Evolutionary conservation across 2,113 vertebrate genomes (phyloP), one percentile per base, ranked within the genome.

Genomic region (Garra rufa): DNA sequence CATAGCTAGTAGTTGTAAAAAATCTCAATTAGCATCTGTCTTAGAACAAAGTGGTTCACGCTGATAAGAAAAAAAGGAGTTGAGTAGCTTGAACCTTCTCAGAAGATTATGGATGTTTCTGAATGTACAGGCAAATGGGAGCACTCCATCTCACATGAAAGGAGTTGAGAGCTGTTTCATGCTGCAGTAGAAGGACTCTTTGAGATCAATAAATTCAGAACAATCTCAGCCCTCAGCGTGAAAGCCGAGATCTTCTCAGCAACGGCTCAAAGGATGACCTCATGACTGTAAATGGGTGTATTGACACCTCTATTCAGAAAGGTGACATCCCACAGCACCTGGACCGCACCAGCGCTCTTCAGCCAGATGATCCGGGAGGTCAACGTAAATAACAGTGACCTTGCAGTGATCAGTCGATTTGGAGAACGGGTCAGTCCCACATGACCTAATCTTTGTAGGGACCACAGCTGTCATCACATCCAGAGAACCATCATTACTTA

Each of bases 101-200:
- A 80, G 19, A 67, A 80, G 63, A 81, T 81, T 69, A 81, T 55
- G 28, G 65, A 70, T 48, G 44, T 81, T 70, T 81, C 46, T 77
- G 52, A 77, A 57, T 34, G 4, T 52, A 55, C 28, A 69, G 30
- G 11, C 61, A 41, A 81, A 70, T 70, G 46, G 79, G 46, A 70
- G n/a, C 63, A 41, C 63, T 81, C 30, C 30, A 70, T 81, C 79
- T 70, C 13, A 55, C 46, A 77, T 81, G 19, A 41, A 55, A 81
- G 65, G 65, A 81, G 46, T 28, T n/a, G 44, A 81, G 46, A 81
- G 79, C 65, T 70, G 44, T 70, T 70, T 70, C 46, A 81, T n/a
- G 44, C 44, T 63, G n/a, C 11, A 63, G 78, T 9, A 38, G 44
- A 28, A 69, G 28, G 24, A 77, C 59, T 50, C 43, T 81, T 69